Base-by-base conservation (phyloP, 2,113 vertebrate genomes). In the Malurus cyaneus region DNA sequence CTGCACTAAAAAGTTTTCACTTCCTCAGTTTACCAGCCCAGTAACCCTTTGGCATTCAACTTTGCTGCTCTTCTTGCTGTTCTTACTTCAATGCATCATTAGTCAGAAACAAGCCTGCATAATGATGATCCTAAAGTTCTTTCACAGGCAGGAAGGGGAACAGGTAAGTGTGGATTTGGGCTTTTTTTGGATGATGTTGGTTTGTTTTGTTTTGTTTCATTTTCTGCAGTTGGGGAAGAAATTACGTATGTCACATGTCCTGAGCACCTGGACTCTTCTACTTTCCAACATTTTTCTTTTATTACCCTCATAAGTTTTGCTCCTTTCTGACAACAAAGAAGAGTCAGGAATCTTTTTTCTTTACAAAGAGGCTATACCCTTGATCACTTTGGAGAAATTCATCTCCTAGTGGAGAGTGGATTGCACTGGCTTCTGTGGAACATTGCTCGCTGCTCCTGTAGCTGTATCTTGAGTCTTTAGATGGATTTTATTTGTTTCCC, bases 141-240 rank as follows among this genome's bases (percentile, higher is more conserved):
- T 64, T 65, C 36, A 44, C 16, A 65, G 39, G n/a, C 25, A 88
- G 74, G 57, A 73, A 59, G 28, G 17, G 31, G 18, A 64, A 47
- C 0, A 0, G 3, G 14, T 6, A 3, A 15, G 11, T 15, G 3
- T 69, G 31, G 14, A 9, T 46, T 26, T 16, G 15, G 15, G 18
- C 5, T 7, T 16, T 31, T 66, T 17, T 47, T 61, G 17, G 41
- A 54, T 42, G 20, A 42, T 42, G 8, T 50, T 81, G 9, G n/a
- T 32, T 64, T 44, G 12, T 16, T 26, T 32, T 53, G 14, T 1
- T 85, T 86, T 60, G 14, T 1, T 85, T 86, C 65, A 16, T 47
- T 88, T 65, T 20, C 31, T 7, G 26, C 5, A 19, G 34, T 16
- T 84, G 28, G 28, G 69, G 17, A 78, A 24, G 17, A 73, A 81